These are phyloP conservation scores for Halictus ligatus DNA, from an alignment of 2,888 invertebrate species.

Conservation along the genomic window DNA sequence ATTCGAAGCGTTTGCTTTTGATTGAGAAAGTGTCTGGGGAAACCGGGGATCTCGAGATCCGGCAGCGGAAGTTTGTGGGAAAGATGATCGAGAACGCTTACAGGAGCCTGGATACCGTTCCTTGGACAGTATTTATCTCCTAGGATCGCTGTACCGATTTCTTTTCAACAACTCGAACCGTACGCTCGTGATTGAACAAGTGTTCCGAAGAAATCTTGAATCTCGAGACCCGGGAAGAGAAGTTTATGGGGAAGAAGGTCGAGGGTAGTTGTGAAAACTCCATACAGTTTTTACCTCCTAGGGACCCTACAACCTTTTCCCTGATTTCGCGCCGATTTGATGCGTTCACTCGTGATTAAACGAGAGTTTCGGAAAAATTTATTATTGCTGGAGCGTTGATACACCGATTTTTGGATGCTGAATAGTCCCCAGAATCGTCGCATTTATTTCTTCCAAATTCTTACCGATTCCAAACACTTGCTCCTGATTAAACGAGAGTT, in stretches of 20 bases:
- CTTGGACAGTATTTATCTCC: too few species aligned
- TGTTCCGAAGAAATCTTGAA: background rate
- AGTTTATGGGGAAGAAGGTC: background rate
- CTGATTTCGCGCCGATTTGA: background rate
- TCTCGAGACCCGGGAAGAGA: background rate
- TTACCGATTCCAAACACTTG: background rate
- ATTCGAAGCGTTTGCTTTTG: background rate
- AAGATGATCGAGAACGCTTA: too few species aligned
- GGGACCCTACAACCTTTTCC: background rate
- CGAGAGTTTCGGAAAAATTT: background rate
- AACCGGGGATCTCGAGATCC: too few species aligned
- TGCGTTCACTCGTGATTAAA: background rate
- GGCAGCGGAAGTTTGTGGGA: too few species aligned
- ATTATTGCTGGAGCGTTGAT: background rate
- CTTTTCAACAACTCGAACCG: too few species aligned
- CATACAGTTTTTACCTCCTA: too few species aligned
- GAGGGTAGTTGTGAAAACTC: background rate
- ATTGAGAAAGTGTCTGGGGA: background rate
- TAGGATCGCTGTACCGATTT: too few species aligned
- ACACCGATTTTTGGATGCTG: background rate
- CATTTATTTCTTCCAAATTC: background rate
- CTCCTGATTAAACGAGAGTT: background rate
- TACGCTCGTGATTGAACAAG: background rate
- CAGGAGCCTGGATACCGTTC: too few species aligned
- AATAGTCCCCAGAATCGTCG: background rate